Base-by-base conservation (phyloP, 1,140 invertebrate species). In the Drosophila ambigua region DNA sequence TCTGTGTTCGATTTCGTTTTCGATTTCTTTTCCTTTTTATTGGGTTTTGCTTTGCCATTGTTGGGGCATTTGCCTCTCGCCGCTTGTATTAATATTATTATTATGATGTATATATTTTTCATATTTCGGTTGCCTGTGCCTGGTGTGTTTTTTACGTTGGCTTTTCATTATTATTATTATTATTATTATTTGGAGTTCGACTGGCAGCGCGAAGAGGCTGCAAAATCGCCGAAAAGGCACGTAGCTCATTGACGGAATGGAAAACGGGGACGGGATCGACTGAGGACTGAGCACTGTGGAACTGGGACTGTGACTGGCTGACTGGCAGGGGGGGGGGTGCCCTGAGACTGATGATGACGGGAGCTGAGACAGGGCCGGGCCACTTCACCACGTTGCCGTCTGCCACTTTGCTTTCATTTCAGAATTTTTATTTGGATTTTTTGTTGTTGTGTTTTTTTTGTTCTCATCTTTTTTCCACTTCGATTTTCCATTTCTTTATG, bases 401-500 rank as follows among this genome's bases (percentile, higher is more conserved):
- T 75, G 77, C 28, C 82, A 85, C 81, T 81, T 85, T 84, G 82
- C 80, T 77, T 83, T 83, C 81, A 73, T 67, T 84, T 67, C 80
- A 64, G 43, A 35, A 67, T 82, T 79, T 72, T 66, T 39, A 45
- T 58, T 72, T 59, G 63, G 26, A 59, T 57, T 59, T 57, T 35
- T 28, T 6, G 23, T 23, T 23, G 2, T 28, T 28, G 26, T 28
- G 5, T 28, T 28, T 28, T 28, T 1, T 39, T 45, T 13, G 28
- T 35, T 72, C 51, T 63, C 55, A 44, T 62, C 68, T 61, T 61
- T 52, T 74, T 66, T 23, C 66, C 66, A 69, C 63, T 79, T 85
- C 65, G 81, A 85, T 85, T 87, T 85, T 78, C 74, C 77, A 87
- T 85, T 85, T 78, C 63, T 74, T 80, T 85, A 87, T 85, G 82